A percentile compares a stretch with the other conserved stretches of the same genome.
These are phyloP conservation scores for Conistra vaccinii DNA, from an alignment of 2,888 invertebrate genomes.

Conservation along the genomic window DNA sequence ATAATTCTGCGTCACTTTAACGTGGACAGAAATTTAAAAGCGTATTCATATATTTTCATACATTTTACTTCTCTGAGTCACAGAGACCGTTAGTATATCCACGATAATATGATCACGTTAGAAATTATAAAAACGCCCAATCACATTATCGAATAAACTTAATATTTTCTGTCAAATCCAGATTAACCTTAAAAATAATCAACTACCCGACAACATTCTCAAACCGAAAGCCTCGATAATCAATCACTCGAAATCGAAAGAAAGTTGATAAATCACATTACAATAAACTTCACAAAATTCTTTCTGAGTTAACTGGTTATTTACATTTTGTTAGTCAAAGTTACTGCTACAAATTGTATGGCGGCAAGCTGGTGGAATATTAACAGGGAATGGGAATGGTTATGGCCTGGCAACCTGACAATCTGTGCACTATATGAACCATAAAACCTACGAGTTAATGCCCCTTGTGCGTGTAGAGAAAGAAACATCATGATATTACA, in stretches of 20 bases:
- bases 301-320: slow-evolving; percentile 8
- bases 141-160: no score
- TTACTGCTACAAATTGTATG: slow-evolving; percentile 27
- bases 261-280: slow-evolving; percentile 26
- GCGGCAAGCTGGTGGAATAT: slow-evolving; percentile 51
- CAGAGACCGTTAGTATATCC: no score
- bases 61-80: no score
- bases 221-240: slow-evolving; percentile 17
- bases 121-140: no score
- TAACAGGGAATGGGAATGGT: slow-evolving; percentile 35
- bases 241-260: slow-evolving; percentile 25
- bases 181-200: not conserved
- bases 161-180: not conserved
- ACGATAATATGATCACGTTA: no score
- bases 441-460: slow-evolving; percentile 48
- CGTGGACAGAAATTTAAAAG: no score
- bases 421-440: slow-evolving; percentile 38
- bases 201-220: not conserved
- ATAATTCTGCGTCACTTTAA: no score
- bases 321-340: slow-evolving; percentile 35
- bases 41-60: no score
- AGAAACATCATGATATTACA: slow-evolving; percentile 31
- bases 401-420: slow-evolving; percentile 52
- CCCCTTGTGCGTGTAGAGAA: not conserved
- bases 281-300: slow-evolving; percentile 4